Base-by-base conservation (phyloP, 1,140 invertebrate species). In the Tetragonula clypearis region DNA sequence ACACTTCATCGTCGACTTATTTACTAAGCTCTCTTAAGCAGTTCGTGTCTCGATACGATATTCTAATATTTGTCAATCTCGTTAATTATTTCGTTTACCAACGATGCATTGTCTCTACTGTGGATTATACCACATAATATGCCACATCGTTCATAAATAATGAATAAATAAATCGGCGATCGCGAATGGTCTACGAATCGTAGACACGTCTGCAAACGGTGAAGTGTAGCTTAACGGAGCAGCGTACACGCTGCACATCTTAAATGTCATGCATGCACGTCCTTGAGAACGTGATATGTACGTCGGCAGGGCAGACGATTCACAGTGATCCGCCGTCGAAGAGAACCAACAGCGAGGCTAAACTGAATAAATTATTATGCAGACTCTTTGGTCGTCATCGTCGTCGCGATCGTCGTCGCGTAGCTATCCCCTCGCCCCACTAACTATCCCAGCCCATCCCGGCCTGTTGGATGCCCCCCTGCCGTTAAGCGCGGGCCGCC, bases 281-380 rank as follows among this genome's bases (percentile, higher is more conserved):
- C 81, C 84, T 88, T 90, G 84, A 75, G 58, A 56, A 65, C 56
- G 75, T 35, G 21, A 55, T 23, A 41, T 35, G 26, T 30, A 41
- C 49, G 26, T 30, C 53, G 58, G 60, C 56, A 56, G 75, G 75
- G 68, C 60, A 69, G 14, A 74, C 26, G 30, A 15, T 17, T 23
- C 65, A 49, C 58, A 23, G 35, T 85, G 72, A 86, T 88, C 81
- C 87, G 87, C 81, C 87, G 92, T 88, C 91, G 85, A 92, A 92
- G 90, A 91, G 82, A 73, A 73, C 78, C 91, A 88, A 92, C 92
- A 91, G 91, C 86, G 73, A 90, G 82, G 88, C 90, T 90, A 92
- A 94, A 91, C 92, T 90, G 93, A 92, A 94, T 94, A 94, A 94
- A 94, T 94, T 94, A 94, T 94, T 92, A 92, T 90, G 86, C 83